Evolutionary conservation across 1,140 invertebrate genomes (phyloP), one percentile per base, ranked within the genome.

Genomic region (Ladona fulva): DNA sequence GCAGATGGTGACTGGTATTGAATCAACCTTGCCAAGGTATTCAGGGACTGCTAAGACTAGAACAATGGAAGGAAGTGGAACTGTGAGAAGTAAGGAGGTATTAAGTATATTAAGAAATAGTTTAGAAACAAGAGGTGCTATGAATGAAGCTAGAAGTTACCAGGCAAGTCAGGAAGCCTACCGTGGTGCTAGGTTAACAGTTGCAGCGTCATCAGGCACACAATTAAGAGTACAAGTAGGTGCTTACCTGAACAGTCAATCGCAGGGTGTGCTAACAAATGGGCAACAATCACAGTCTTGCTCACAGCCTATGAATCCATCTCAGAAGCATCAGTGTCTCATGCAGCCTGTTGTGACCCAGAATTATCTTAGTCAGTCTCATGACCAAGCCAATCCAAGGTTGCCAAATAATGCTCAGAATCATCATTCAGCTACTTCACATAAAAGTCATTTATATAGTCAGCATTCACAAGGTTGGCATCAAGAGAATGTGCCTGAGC

Each of bases 31-130:
- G 14, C 52, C 14, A 6, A 66, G 52, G 52, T 66, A 66, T 66
- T 12, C 52, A 6, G 14, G 1, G 16, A 19, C 52, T 66, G 5
- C 52, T 6, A 66, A 66, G 52, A 66, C 52, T 22, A 22, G 16
- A 66, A 5, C 52, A 6, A 6, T 22, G 14, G 52, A 66, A 66
- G 52, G 52, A 66, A 66, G 52, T 22, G 14, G 16, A 19, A 22
- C 16, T 66, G 52, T 3, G 5, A 66, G 52, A 22, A 66, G 12
- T 81, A 92, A 91, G 82, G 86, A 89, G 73, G 90, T 92, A 22
- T 83, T 92, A 76, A 92, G 88, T 81, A 87, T 92, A 77, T 82
- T 93, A 66, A 86, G 91, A 80, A 91, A 89, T 79, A 92, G 89
- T 82, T 84, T 92, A 79, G 91, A 92, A 84, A 90, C 87, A 42